These are phyloP conservation scores for Crotalus viridis DNA, from an alignment of 2,113 vertebrate genomes.

Conservation along the genomic window DNA sequence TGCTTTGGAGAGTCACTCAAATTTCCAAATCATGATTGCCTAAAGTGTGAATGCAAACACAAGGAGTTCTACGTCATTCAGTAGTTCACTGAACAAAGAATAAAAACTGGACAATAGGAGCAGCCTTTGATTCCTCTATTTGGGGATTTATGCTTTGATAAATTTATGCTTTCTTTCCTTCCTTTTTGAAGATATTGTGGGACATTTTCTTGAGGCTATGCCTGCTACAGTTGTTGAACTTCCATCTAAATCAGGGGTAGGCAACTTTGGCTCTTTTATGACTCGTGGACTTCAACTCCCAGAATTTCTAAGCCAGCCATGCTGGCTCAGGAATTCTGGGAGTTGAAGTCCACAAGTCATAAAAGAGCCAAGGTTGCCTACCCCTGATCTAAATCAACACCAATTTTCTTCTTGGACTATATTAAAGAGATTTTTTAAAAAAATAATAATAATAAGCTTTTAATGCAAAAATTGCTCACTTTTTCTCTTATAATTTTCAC, in stretches of 20 bases:
- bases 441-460: not conserved
- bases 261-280: too few relatives aligned
- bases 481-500: not conserved
- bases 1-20: conserved; percentile 9
- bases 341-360: too few relatives aligned
- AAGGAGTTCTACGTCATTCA: not conserved
- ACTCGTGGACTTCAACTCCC: too few relatives aligned
- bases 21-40: conserved; percentile 18
- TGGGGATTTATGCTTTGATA: not conserved
- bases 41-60: not conserved
- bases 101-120: not conserved
- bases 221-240: not conserved
- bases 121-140: not conserved
- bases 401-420: not conserved
- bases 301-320: too few relatives aligned
- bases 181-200: not conserved
- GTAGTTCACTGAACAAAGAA: conserved; percentile 14
- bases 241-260: not conserved
- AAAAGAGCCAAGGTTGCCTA: too few relatives aligned
- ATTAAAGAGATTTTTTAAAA: not conserved
- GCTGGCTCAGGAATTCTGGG: too few relatives aligned
- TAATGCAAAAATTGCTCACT: not conserved
- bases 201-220: not conserved
- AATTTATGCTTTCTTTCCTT: not conserved
- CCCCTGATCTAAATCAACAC: not conserved